Conservation (phyloP, 2,797 vertebrate species). For the Synaphobranchus kaupii region DNA sequence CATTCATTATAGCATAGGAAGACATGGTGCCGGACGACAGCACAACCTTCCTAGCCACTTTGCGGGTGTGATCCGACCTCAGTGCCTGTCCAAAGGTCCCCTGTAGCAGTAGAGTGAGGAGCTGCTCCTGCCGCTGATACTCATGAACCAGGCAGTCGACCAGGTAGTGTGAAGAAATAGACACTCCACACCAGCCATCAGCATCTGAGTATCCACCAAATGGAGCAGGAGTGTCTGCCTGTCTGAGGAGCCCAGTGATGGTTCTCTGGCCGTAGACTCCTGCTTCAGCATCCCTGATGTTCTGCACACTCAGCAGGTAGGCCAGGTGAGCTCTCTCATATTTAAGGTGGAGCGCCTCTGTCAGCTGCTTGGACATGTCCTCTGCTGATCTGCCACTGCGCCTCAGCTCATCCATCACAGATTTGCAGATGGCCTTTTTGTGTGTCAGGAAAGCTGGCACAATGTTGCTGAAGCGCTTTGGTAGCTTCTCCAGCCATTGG, state of each 20-base stretch:
- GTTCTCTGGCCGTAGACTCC: conserved; percentile 36
- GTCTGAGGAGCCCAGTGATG: neutral
- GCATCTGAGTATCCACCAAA: conserved; percentile 32
- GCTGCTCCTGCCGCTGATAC: conserved; percentile 24
- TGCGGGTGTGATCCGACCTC: conserved; percentile 34
- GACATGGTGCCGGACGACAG: conserved; percentile 39
- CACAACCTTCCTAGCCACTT: conserved; percentile 24
- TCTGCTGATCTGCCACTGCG: too few species aligned
- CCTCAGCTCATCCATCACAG: too few species aligned
- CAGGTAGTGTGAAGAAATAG: conserved; percentile 27
- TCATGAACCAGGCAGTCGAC: conserved; percentile 35
- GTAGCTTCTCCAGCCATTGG: neutral
- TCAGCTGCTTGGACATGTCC: conserved; percentile 40
- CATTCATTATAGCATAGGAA: conserved; percentile 35
- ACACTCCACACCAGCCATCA: conserved; percentile 22
- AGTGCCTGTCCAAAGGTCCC: conserved; percentile 32
- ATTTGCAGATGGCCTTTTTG: too few species aligned
- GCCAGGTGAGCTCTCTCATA: conserved; percentile 40
- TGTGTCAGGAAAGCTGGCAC: too few species aligned
- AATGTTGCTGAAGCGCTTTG: too few species aligned
- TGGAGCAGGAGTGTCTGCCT: neutral
- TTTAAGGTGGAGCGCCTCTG: conserved; percentile 36
- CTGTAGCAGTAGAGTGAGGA: too few species aligned
- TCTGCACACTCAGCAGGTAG: conserved; percentile 33
- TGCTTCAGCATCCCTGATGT: conserved; percentile 31